phyloP scores from a whole-genome alignment of 2,888 invertebrate genomes.

The Caenorhabditis sp. region DNA sequence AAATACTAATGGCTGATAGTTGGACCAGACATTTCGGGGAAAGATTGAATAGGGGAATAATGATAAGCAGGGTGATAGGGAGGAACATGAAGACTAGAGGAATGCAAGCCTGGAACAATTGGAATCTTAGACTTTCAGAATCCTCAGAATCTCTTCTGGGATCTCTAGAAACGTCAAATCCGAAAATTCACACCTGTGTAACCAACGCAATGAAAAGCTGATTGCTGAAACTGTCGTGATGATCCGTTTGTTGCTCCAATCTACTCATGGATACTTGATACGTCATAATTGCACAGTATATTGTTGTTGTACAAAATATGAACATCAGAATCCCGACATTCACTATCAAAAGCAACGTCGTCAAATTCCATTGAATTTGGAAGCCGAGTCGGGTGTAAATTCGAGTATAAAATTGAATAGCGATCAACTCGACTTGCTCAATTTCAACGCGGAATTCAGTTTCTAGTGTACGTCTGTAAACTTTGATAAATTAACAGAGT shows the following conservation, averaged over 20 bases:
- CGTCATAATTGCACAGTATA: constrained; percentile 20
- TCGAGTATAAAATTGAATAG: constrained; percentile 19
- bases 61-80: constrained; percentile 25
- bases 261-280: constrained; percentile 14
- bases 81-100: constrained; percentile 36
- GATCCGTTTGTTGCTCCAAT: constrained; percentile 1
- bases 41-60: constrained; percentile 24
- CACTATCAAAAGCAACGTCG: constrained; percentile 3
- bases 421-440: constrained; percentile 25
- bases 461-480: constrained; percentile 2
- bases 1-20: constrained; percentile 29
- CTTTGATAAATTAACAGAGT: no score
- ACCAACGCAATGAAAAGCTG: constrained; percentile 22
- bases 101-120: constrained; percentile 21
- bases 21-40: constrained; percentile 17
- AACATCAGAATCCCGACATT: constrained; percentile 24
- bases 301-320: neutral
- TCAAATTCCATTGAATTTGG: neutral
- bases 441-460: constrained; percentile 17
- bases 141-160: neutral
- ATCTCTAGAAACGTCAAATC: neutral
- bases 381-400: no score
- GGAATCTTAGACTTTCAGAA: neutral
- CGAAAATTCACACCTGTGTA: constrained; percentile 9
- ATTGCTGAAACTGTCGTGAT: constrained; percentile 4